Percentiles rank a stretch among this genome's conserved stretches.
phyloP scores from a whole-genome alignment of 2,113 vertebrate genomes.

The Gnathonemus echidnorhynchus region DNA sequence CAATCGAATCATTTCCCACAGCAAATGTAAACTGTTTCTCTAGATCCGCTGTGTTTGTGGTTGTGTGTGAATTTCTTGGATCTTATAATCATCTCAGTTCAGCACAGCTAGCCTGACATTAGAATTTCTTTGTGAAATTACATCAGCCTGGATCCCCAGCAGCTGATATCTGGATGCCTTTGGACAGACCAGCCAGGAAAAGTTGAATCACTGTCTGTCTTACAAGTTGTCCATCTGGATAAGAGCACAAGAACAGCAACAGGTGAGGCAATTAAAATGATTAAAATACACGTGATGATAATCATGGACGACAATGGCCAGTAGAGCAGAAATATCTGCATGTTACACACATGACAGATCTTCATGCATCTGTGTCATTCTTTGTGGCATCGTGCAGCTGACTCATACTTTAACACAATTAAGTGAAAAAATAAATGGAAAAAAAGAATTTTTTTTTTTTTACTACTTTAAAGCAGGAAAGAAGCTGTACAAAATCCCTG shows the following conservation, averaged over 20 bases:
- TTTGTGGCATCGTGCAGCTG: background rate
- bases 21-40: background rate
- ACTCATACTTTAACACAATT: background rate
- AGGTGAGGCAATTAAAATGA: slow-evolving; percentile 39
- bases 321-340: slow-evolving; percentile 30
- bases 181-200: background rate
- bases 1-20: background rate
- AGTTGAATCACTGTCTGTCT: background rate
- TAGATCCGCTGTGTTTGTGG: background rate
- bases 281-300: slow-evolving; percentile 38
- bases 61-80: background rate
- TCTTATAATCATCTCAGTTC: background rate
- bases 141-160: background rate
- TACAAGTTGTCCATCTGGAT: background rate
- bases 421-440: background rate
- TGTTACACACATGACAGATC: background rate
- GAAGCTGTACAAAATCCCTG: background rate
- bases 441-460: background rate
- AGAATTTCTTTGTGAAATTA: background rate
- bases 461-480: background rate
- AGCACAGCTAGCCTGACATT: background rate
- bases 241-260: slow-evolving; percentile 40
- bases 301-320: slow-evolving; percentile 38
- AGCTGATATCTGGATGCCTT: background rate
- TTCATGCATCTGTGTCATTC: background rate